A percentile compares a stretch with the other conserved stretches of the same genome.
These are phyloP conservation scores for Champsocephalus esox DNA, from an alignment of 2,797 vertebrate species.

Conservation along the genomic window DNA sequence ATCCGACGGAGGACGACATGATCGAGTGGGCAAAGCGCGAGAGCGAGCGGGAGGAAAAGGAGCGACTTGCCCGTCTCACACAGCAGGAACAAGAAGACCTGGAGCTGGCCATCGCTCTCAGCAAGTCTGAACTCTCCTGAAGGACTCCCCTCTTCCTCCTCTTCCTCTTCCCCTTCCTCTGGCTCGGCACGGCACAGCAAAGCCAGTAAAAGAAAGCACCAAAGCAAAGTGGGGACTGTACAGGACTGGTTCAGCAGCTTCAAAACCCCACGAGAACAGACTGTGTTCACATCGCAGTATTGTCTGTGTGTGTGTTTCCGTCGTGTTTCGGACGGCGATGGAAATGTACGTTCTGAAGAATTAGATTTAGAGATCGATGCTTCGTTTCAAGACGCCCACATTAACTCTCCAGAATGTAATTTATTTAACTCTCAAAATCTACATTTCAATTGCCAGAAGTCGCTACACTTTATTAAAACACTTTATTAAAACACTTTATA, in stretches of 20 bases:
- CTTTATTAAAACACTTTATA: neutral
- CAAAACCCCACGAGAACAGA: constrained; percentile 49
- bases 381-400: constrained; percentile 15
- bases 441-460: constrained; percentile 10
- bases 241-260: constrained; percentile 69
- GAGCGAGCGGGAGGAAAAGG: constrained; percentile 97
- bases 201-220: constrained; percentile 66
- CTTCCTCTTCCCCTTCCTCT: neutral
- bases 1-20: constrained; percentile 98
- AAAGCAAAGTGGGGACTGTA: constrained; percentile 73
- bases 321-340: constrained; percentile 27
- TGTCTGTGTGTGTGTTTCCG: constrained; percentile 27
- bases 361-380: constrained; percentile 24
- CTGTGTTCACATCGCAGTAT: constrained; percentile 29
- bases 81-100: constrained; percentile 99
- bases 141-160: neutral
- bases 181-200: constrained; percentile 47
- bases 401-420: constrained; percentile 60
- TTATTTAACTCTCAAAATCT: constrained; percentile 55
- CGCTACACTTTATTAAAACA: constrained; percentile 24
- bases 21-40: constrained; percentile 99
- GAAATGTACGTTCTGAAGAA: constrained; percentile 7
- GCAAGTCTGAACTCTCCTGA: constrained; percentile 98
- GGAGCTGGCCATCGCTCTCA: constrained; percentile 98
- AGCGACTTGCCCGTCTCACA: constrained; percentile 93